Base-by-base conservation (phyloP, 1,140 invertebrate genomes). In the Frieseomelitta varia region DNA sequence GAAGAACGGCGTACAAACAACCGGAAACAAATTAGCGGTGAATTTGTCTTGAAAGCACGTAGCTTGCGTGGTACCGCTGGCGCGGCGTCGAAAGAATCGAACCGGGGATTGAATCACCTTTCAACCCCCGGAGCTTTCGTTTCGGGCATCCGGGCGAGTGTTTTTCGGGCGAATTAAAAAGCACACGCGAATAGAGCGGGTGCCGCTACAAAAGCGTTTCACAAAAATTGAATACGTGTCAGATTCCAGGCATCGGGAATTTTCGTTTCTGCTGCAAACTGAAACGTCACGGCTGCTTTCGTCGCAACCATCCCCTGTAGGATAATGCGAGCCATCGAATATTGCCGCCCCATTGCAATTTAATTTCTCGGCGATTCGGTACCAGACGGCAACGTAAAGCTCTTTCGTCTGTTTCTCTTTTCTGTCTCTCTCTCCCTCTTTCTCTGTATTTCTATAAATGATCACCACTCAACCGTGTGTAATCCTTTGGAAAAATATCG, bases 401-500 rank as follows among this genome's bases (percentile, higher is more conserved):
- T 65, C 27, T 65, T 27, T 17, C 15, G n/a, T 1, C 63, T 65
- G 14, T 65, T 65, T 65, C 21, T 1, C 19, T 47, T 2, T 27
- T 14, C 4, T 19, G n/a, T n/a, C 1, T 24, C 21, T 56, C 39
- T 24, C 39, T 39, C 19, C 0, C 53, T 14, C 4, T 19, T 0
- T 24, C 30, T 56, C 39, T 24, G 12, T 75, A 15, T 51, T 4
- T 4, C 21, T 30, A 30, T 63, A 67, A 67, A 77, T 21, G n/a
- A 65, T 15, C 61, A 1, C 8, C 47, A 19, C 11, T 51, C 39
- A 39, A 65, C 53, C n/a, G 47, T 19, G 17, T 47, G 63, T 55
- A 34, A 79, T 79, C 30, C 77, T 53, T 24, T 53, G 65, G 55
- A 19, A 79, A 69, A 55, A 69, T 69, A 79, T 79, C n/a, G 51